Conservation (phyloP, 2,113 vertebrate genomes). For the Aplodontia rufa region DNA sequence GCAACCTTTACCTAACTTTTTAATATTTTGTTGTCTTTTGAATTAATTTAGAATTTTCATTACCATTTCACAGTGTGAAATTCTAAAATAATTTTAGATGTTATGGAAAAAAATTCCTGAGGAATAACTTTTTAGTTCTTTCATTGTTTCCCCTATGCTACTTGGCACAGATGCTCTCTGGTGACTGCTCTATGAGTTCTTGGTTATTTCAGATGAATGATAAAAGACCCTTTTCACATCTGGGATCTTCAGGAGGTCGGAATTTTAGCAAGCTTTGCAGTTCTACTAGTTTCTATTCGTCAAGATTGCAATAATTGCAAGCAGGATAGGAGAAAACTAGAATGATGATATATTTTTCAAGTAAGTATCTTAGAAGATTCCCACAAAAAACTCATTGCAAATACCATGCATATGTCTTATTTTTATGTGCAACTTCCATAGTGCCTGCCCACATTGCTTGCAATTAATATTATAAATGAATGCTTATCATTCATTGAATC, state of each 20-base stretch:
- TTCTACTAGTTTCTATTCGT: slow-evolving; percentile 19
- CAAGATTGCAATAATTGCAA: slow-evolving; percentile 1
- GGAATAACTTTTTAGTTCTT: background rate
- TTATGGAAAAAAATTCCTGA: background rate
- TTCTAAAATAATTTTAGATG: background rate
- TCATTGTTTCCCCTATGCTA: background rate
- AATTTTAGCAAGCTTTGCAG: background rate
- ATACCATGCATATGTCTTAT: background rate
- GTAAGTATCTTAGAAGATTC: background rate
- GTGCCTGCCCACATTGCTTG: background rate
- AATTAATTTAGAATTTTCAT: slow-evolving; percentile 24
- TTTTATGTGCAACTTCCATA: background rate
- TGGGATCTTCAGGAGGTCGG: slow-evolving; percentile 9
- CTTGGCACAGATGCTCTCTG: background rate
- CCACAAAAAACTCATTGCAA: background rate
- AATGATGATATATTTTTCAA: background rate
- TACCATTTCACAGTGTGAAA: background rate
- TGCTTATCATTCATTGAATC: background rate
- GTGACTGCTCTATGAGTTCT: background rate
- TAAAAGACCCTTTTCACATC: background rate
- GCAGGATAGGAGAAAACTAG: background rate
- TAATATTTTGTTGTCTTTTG: background rate
- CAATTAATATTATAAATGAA: background rate
- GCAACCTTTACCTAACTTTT: background rate
- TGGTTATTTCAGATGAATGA: background rate